Conservation (phyloP, 2,797 vertebrate genomes). For the Aulostomus chinensis region DNA sequence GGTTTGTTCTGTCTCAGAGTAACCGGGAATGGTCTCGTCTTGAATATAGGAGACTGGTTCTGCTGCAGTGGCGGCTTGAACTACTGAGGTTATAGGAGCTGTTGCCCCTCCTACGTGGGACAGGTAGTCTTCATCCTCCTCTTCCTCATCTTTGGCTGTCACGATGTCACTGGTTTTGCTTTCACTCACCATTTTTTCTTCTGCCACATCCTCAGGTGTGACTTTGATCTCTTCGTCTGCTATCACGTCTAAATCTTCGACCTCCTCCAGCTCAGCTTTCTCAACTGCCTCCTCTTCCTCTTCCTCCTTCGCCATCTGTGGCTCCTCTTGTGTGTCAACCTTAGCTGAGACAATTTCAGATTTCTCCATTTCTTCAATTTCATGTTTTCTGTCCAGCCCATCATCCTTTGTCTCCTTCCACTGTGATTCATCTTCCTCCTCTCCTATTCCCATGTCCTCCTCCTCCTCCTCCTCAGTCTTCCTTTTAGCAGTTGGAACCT, state of each 20-base stretch:
- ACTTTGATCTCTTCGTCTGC: constrained; percentile 83
- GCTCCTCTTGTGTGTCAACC: constrained; percentile 54
- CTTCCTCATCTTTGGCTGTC: constrained; percentile 58
- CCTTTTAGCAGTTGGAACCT: constrained; percentile 48
- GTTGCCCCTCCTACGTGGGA: constrained; percentile 71
- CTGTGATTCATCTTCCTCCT: constrained; percentile 82
- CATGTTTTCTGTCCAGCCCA: constrained; percentile 75
- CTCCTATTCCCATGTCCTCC: constrained; percentile 79
- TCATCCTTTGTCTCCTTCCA: constrained; percentile 78
- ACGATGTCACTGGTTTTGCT: constrained; percentile 40
- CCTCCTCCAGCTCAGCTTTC: constrained; percentile 90
- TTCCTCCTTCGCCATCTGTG: no score
- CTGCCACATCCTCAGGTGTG: constrained; percentile 62
- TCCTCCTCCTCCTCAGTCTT: constrained; percentile 59
- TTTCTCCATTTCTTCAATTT: constrained; percentile 84
- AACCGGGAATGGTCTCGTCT: constrained; percentile 96
- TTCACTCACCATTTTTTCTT: constrained; percentile 44
- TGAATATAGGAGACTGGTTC: constrained; percentile 93
- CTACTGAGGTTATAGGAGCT: constrained; percentile 65
- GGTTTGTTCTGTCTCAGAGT: constrained; percentile 97
- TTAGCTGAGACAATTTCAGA: constrained; percentile 46
- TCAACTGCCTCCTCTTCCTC: constrained; percentile 82
- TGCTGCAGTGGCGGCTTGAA: constrained; percentile 75
- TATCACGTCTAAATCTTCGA: constrained; percentile 84
- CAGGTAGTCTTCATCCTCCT: constrained; percentile 70